These are phyloP conservation scores for Syrphus vitripennis DNA, from an alignment of 2,888 invertebrate species.

Conservation along the genomic window DNA sequence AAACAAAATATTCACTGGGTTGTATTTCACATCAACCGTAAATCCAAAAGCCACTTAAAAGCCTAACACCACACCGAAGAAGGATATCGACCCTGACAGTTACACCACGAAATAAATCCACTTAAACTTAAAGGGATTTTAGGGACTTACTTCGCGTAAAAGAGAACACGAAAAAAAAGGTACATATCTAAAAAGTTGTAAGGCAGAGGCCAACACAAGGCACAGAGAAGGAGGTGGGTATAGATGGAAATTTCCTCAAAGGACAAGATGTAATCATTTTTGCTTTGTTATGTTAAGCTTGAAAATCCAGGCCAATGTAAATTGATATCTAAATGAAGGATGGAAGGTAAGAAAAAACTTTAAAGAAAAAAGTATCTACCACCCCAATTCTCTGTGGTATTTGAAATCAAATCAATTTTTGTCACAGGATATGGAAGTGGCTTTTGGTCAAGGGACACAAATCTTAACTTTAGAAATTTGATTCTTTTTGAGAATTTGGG, in stretches of 20 bases:
- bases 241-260: neutral
- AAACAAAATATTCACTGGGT: slow-evolving; percentile 14
- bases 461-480: neutral
- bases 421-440: neutral
- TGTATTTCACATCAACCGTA: slow-evolving; percentile 18
- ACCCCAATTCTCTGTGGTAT: neutral
- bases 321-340: slow-evolving; percentile 18
- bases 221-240: neutral
- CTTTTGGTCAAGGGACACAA: neutral
- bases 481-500: neutral
- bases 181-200: neutral
- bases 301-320: slow-evolving; percentile 19
- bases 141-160: slow-evolving; percentile 19
- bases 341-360: neutral
- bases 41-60: slow-evolving; percentile 26
- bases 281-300: slow-evolving; percentile 29
- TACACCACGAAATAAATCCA: slow-evolving; percentile 34
- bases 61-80: slow-evolving; percentile 22
- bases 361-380: neutral
- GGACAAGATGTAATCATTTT: slow-evolving; percentile 30
- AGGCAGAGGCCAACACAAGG: neutral
- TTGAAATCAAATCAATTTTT: neutral
- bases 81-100: slow-evolving; percentile 25
- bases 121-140: slow-evolving; percentile 33
- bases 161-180: neutral